Evolutionary conservation across 1,140 invertebrate species (phyloP).

Genomic region (Pachypeltis micranthus): DNA sequence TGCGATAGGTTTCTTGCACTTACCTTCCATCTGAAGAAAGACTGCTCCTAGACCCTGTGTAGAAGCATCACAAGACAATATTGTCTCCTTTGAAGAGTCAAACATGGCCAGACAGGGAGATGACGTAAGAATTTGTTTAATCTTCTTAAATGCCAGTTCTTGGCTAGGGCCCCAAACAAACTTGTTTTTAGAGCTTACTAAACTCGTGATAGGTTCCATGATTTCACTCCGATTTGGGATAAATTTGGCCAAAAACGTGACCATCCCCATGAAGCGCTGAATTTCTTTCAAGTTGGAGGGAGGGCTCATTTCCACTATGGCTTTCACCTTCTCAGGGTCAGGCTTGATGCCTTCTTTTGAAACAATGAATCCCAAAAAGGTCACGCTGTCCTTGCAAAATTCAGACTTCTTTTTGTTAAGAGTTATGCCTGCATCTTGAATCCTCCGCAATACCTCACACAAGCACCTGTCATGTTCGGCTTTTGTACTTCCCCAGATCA

Average conservation of each 20-base stretch:
- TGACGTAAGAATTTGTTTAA: neutral
- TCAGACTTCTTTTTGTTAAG: neutral
- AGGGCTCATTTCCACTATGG: constrained; percentile 30
- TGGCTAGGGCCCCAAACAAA: neutral
- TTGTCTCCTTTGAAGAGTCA: neutral
- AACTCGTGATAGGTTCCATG: neutral
- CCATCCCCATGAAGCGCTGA: neutral
- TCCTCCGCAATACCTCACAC: neutral
- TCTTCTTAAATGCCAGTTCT: neutral
- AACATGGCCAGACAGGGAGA: neutral
- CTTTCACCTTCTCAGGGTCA: constrained; percentile 33
- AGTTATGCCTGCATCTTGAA: neutral
- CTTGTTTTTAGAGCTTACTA: neutral
- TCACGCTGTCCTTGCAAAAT: constrained; percentile 16
- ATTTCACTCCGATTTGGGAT: neutral
- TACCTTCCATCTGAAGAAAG: neutral
- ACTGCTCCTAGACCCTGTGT: neutral
- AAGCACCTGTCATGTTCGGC: neutral
- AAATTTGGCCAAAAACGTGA: neutral
- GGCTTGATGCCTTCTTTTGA: constrained; percentile 27
- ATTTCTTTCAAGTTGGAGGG: constrained; percentile 28
- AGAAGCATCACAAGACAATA: neutral
- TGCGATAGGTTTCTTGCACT: neutral
- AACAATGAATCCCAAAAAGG: constrained; percentile 32
- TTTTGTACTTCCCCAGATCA: neutral